These are phyloP conservation scores for Lepus oiostolus DNA, from an alignment of 2,797 vertebrate genomes.

Conservation along the genomic window DNA sequence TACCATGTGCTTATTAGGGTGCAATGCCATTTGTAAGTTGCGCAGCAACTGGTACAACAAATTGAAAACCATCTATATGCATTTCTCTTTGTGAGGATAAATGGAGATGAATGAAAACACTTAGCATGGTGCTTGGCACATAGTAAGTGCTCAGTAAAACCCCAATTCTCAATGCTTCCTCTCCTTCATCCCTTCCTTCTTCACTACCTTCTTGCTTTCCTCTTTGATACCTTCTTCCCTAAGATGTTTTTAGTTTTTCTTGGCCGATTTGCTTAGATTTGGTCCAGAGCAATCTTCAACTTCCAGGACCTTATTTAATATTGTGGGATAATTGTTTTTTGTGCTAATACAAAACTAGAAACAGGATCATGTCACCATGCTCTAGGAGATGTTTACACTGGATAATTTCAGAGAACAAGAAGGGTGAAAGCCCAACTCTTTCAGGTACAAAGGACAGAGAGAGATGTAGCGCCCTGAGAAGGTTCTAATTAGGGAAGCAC, in stretches of 20 bases:
- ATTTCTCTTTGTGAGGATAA: background rate
- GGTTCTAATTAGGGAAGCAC: background rate
- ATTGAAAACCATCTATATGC: background rate
- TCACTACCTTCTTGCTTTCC: background rate
- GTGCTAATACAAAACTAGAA: constrained; percentile 39
- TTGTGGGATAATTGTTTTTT: constrained; percentile 45
- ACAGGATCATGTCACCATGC: background rate
- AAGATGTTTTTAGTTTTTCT: constrained; percentile 20
- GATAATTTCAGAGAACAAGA: constrained; percentile 45
- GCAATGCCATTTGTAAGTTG: background rate
- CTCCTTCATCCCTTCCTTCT: background rate
- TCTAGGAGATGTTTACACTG: constrained; percentile 1
- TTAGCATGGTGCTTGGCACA: background rate
- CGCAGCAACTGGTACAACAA: background rate
- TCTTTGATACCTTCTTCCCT: background rate
- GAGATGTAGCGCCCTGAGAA: background rate
- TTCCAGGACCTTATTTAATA: constrained; percentile 57
- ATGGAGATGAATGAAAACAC: constrained; percentile 7
- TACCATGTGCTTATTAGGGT: background rate
- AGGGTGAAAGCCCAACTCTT: background rate
- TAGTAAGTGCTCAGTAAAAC: background rate
- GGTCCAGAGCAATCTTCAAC: constrained; percentile 3
- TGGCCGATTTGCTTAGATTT: constrained; percentile 19
- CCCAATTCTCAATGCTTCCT: background rate
- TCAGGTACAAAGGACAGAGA: background rate